A percentile compares a stretch with the other conserved stretches of the same genome.
These are phyloP conservation scores for Corythornis cristatus DNA, from an alignment of 2,113 vertebrate genomes.

Conservation along the genomic window DNA sequence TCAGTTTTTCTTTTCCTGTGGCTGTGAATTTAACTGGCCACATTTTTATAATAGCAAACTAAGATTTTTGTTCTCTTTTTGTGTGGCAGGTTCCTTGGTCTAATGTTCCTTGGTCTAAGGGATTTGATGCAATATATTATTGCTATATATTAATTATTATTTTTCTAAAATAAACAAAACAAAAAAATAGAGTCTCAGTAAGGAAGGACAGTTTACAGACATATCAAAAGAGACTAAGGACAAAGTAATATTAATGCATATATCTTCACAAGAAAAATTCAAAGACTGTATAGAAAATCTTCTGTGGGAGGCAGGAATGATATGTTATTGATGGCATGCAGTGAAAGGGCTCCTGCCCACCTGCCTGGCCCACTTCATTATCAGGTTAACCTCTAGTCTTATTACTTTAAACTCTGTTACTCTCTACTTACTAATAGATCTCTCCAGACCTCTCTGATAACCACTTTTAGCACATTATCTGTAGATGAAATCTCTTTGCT, in stretches of 20 bases:
- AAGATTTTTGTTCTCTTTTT: slow-evolving; percentile 6
- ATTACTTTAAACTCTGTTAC: neutral
- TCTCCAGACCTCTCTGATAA: slow-evolving; percentile 8
- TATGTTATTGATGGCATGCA: neutral
- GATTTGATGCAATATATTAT: neutral
- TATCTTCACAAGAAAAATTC: neutral
- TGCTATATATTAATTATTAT: neutral
- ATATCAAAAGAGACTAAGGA: neutral
- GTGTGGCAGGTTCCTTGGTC: neutral
- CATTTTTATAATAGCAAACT: neutral
- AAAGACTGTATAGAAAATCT: neutral
- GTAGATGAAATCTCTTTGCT: slow-evolving; percentile 29
- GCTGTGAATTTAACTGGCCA: neutral
- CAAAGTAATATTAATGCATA: neutral
- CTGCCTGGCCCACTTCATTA: slow-evolving; percentile 1
- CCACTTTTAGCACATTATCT: slow-evolving; percentile 34
- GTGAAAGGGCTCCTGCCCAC: neutral
- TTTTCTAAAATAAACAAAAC: neutral
- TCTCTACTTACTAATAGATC: neutral
- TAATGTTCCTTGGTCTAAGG: neutral
- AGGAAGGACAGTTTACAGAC: neutral
- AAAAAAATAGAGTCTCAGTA: neutral
- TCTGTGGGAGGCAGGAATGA: neutral
- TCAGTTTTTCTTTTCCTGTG: slow-evolving; percentile 34
- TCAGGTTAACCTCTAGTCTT: neutral